Base-by-base conservation (phyloP, 1,140 invertebrate genomes). In the Drosophila trapezifrons region DNA sequence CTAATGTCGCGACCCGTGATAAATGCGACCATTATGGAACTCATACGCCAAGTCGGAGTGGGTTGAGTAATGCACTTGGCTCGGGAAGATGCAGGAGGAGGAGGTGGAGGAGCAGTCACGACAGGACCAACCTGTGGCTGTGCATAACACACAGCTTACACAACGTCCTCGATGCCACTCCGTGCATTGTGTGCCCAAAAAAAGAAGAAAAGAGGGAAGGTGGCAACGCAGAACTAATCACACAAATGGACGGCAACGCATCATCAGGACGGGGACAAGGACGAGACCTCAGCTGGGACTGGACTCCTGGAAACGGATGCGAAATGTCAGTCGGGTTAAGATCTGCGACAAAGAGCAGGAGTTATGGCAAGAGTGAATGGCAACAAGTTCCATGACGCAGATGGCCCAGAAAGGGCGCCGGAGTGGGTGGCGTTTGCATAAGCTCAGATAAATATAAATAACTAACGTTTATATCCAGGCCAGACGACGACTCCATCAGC, bases 171-270 rank as follows among this genome's bases (percentile, higher is more conserved):
- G 83, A 66, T 49, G 57, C 58, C 72, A 65, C 27, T 43, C 27
- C 35, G 35, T 71, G 69, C 79, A 79, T 86, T 86, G 79, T 86
- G 64, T 71, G 67, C 64, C 83, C 55, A 56, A 70, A 86, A 86
- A 59, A 42, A 35, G 15, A 38, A 10, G 9, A 25, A 6, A 8
- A 37, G 17, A 25, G 20, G n/a, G 9, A 10, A 66, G 60, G 65
- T 65, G 65, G 37, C 37, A 29, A 42, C 29, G 37, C 43, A 72
- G 52, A 72, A 73, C 84, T 89, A 89, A 89, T 89, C 84, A 87
- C 55, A 80, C 84, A 89, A 89, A 89, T 89, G 84, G 84, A 87
- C 59, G 67, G 64, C 64, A 83, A 67, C 62, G 63, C 73, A 76
- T 76, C 73, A 74, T 29, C 70, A 52, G 58, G 20, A 69, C 2